Evolutionary conservation across 2,888 invertebrate species (phyloP).

Genomic region (Periphyllus acericola): DNA sequence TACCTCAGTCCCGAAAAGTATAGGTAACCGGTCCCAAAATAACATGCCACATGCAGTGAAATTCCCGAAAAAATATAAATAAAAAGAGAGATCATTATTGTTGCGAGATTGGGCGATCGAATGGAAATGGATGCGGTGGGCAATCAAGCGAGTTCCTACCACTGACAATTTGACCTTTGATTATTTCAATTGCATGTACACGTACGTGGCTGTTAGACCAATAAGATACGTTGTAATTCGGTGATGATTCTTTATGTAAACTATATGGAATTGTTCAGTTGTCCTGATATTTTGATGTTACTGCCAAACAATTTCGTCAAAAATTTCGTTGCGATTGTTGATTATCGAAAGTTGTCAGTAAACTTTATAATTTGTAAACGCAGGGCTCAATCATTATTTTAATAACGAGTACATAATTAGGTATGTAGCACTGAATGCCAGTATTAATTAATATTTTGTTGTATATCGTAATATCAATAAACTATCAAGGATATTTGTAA

Average conservation of each 20-base stretch:
- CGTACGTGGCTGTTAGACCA: constrained; percentile 64
- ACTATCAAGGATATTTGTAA: too few relatives aligned
- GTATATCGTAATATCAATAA: too few relatives aligned
- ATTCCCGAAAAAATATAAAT: constrained; percentile 28
- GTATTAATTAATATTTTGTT: too few relatives aligned
- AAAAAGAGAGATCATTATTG: not conserved
- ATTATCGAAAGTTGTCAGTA: too few relatives aligned
- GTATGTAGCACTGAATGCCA: too few relatives aligned
- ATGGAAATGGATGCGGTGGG: not conserved
- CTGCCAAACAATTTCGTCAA: not conserved
- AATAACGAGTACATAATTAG: too few relatives aligned
- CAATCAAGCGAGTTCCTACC: not conserved
- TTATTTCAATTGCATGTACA: constrained; percentile 63
- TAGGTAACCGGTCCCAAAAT: constrained; percentile 15
- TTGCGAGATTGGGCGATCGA: too few relatives aligned
- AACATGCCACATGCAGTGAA: not conserved
- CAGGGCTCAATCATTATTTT: not conserved
- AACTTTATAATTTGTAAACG: too few relatives aligned
- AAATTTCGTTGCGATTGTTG: too few relatives aligned
- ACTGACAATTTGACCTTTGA: not conserved
- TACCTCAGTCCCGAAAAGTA: constrained; percentile 14
- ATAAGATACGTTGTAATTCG: constrained; percentile 65
- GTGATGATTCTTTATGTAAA: constrained; percentile 65
- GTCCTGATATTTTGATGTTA: constrained; percentile 10
- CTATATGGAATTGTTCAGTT: constrained; percentile 37